phyloP scores from a whole-genome alignment of 2,797 vertebrate species.

The Cygnus olor region DNA sequence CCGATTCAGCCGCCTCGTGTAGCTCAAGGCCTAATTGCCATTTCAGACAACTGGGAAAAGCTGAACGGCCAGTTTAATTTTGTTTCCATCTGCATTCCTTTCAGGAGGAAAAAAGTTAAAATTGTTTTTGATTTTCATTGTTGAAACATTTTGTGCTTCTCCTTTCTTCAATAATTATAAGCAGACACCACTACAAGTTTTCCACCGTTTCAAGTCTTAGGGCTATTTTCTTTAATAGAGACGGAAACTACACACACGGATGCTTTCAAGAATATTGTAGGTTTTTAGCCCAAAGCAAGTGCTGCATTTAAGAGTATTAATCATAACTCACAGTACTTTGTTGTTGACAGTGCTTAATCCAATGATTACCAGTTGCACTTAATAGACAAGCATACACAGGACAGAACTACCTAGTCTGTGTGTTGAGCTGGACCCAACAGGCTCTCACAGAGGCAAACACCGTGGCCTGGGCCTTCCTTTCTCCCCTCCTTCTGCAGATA shows the following conservation, averaged over 20 bases:
- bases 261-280: slow-evolving; percentile 8
- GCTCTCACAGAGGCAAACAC: not conserved
- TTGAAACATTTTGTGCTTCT: not conserved
- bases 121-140: slow-evolving; percentile 11
- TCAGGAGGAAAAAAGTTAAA: not conserved
- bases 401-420: not conserved
- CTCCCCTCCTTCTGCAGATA: not conserved
- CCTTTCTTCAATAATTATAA: not conserved
- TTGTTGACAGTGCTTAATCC: slow-evolving; percentile 6
- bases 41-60: not conserved
- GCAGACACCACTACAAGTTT: not conserved
- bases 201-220: not conserved
- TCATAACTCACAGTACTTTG: not conserved
- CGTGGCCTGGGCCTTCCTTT: not conserved
- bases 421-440: not conserved
- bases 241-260: not conserved
- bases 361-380: not conserved
- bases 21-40: not conserved
- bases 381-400: slow-evolving; percentile 6
- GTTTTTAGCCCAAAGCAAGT: slow-evolving; percentile 30
- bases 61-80: not conserved
- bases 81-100: not conserved
- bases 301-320: not conserved
- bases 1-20: not conserved
- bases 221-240: slow-evolving; percentile 17